Evolutionary conservation across 1,140 invertebrate genomes (phyloP).

Genomic region (Kradibia gibbosae): DNA sequence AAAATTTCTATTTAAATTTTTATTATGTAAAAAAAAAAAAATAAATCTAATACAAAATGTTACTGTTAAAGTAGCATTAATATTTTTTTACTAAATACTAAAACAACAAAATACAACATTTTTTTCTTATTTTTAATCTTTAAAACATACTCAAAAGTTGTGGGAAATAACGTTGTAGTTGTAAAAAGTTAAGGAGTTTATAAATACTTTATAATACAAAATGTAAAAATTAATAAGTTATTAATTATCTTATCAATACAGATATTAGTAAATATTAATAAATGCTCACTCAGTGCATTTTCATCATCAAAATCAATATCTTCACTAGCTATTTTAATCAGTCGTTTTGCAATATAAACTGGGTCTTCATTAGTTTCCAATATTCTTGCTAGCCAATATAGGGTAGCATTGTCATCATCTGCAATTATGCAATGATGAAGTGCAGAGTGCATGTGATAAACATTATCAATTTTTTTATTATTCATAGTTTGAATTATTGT

Average conservation of each 20-base stretch:
- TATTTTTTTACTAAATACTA: neutral
- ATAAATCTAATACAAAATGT: no score
- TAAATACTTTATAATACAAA: no score
- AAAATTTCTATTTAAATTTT: neutral
- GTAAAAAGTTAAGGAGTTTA: neutral
- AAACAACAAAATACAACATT: neutral
- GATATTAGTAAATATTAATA: neutral
- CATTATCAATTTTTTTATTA: constrained; percentile 83
- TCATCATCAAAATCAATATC: constrained; percentile 77
- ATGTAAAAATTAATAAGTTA: neutral
- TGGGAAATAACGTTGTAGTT: neutral
- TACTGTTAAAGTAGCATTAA: no score
- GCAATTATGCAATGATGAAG: constrained; percentile 86
- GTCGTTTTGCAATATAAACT: constrained; percentile 80
- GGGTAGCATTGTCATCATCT: constrained; percentile 81
- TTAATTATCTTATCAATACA: neutral
- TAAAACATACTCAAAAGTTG: neutral
- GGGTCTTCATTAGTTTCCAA: constrained; percentile 86
- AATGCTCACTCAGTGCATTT: constrained; percentile 67
- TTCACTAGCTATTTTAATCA: constrained; percentile 83
- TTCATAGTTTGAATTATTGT: constrained; percentile 79
- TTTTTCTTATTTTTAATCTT: neutral
- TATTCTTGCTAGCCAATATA: constrained; percentile 88
- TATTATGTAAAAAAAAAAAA: neutral
- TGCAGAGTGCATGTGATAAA: constrained; percentile 77